A percentile compares a stretch with the other conserved stretches of the same genome.
Conservation (phyloP, 2,797 vertebrate genomes). For the Bucorvus abyssinicus region DNA sequence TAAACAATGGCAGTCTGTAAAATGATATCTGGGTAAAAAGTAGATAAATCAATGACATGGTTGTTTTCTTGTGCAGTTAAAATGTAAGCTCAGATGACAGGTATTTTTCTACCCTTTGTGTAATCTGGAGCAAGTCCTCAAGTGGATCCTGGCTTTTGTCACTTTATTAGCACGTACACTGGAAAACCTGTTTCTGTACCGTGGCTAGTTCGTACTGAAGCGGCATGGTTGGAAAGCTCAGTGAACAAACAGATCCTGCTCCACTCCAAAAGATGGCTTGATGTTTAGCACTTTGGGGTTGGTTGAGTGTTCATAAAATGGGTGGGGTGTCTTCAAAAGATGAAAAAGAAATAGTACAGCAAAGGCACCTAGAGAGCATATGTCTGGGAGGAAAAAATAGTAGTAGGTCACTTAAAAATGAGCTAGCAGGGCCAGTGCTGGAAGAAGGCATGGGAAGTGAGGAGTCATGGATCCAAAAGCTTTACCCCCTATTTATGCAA, state of each 20-base stretch:
- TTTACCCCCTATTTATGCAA: not conserved
- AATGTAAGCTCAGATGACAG: not conserved
- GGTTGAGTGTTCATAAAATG: not conserved
- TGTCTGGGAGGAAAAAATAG: not conserved
- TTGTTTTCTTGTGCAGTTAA: not conserved
- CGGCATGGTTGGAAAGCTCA: not conserved
- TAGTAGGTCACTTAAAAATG: not conserved
- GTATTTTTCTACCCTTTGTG: not conserved
- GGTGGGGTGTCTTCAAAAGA: not conserved
- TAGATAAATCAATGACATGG: not conserved
- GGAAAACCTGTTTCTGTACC: not conserved
- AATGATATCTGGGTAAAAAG: not conserved
- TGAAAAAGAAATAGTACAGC: not conserved
- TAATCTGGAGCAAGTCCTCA: not conserved
- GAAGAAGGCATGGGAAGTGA: not conserved
- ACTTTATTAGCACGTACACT: accelerated
- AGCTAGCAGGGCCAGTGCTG: not conserved
- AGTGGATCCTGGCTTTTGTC: not conserved
- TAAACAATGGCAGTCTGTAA: not conserved
- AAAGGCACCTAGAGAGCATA: not conserved
- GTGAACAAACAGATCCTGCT: not conserved
- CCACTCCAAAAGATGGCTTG: not conserved
- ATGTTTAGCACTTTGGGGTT: not conserved
- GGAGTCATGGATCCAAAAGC: not conserved
- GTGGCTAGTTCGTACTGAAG: not conserved